Evolutionary conservation across 2,888 invertebrate genomes (phyloP), one percentile per base, ranked within the genome.

Genomic region (Melanchra persicariae): DNA sequence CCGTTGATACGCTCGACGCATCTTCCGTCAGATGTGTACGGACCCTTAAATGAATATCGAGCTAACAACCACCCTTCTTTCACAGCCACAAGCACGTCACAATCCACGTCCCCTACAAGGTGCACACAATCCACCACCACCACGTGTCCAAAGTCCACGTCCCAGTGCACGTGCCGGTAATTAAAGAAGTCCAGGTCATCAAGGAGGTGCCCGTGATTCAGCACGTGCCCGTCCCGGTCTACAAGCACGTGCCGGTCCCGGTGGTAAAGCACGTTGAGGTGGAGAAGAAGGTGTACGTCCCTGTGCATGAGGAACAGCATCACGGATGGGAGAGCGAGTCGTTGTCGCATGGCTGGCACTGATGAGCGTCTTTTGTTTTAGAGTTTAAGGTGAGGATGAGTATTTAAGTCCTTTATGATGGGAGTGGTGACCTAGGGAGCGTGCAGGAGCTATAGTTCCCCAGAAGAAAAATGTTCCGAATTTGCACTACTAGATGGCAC

Each of bases 341-440:
- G 93, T 85, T 92, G 90, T 93, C 94, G 80, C 95, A 96, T 74
- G 95, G 95, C 94, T 96, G 96, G 95, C 86, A 95, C 93, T 95
- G 95, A 96, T 91, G 74, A 49, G 63, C 52, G 30, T 47, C 51
- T 67, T 45, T 78, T 69, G 84, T 82, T 73, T 74, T 91, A 91
- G 84, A 2, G 26, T 84, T 83, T 93, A 92, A 93, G 94, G 94
- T 95, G 59, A 57, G 67, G 10, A 19, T 0, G 15, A 12, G 5
- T 19, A 15, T 19, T 26, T 10, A 2, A 19, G 8, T 51, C 22
- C 9, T 49, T 49, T 10, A 22, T 30, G 30, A 30, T 30, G 30
- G 0, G 30, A 30, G 30, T 6, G 30, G 30, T 30, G 6, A 30
- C 30, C 3, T 30, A 6, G 30, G 1, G 30, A 30, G 30, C 30